A percentile compares a stretch with the other conserved stretches of the same genome.
Conservation (phyloP, 2,113 vertebrate species). For the Coptodon rendalli region DNA sequence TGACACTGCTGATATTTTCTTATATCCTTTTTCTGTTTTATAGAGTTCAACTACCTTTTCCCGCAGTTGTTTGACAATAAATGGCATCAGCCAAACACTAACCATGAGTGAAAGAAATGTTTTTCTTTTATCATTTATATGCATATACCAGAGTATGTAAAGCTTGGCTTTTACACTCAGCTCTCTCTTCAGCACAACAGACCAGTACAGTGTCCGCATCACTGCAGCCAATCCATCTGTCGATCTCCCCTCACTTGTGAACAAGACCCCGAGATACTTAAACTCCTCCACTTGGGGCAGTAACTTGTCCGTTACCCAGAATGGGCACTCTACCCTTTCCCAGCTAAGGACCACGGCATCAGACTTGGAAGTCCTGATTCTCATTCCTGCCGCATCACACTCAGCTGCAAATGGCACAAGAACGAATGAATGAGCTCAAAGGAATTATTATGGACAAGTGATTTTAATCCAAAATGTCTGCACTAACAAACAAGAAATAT, state of each 20-base stretch:
- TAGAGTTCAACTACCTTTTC: neutral
- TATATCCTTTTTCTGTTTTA: neutral
- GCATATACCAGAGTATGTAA: neutral
- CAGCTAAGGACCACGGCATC: neutral
- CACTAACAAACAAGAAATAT: neutral
- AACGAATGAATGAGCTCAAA: neutral
- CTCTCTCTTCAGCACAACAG: neutral
- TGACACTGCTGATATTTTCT: neutral
- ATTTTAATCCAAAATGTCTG: neutral
- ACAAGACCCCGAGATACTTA: neutral
- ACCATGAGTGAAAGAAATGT: neutral
- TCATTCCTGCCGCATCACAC: neutral
- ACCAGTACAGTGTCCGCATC: fast-evolving
- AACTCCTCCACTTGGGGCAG: neutral
- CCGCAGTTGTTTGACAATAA: neutral
- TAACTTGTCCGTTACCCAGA: neutral
- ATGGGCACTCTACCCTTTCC: neutral
- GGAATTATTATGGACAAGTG: neutral
- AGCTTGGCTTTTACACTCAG: neutral
- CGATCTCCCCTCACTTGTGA: neutral
- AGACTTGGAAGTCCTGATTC: neutral
- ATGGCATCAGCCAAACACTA: neutral
- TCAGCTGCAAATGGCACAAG: neutral
- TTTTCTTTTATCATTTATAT: neutral
- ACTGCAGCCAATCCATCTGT: neutral